Evolutionary conservation across 1,140 invertebrate genomes (phyloP), one percentile per base, ranked within the genome.

Genomic region (Cyrtorhinus lividipennis): DNA sequence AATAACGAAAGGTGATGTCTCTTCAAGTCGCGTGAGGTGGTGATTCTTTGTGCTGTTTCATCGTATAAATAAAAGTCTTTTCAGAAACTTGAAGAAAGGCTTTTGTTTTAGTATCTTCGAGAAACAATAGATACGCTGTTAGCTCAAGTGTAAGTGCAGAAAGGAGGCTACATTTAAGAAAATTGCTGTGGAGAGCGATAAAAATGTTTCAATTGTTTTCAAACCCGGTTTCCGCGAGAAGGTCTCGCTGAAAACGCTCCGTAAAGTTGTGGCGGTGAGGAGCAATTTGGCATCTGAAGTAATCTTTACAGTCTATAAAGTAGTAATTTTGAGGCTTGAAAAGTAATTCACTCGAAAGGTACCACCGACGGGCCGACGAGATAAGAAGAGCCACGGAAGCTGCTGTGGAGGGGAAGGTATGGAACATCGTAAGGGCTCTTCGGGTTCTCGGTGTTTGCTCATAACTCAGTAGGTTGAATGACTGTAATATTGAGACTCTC

Each of bases 321-420:
- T 38, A 38, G 30, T 38, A 38, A 38, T 38, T 38, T 56, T 56
- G 26, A 30, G 53, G 61, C 18, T 27, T 57, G 30, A 24, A n/a
- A n/a, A 24, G 23, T 30, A 57, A 56, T 63, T 63, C 38, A 57
- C 62, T 38, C 45, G 24, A 57, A 30, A 56, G 48, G 24, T 56
- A 25, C 45, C 45, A 27, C 24, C 1, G 53, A 22, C 12, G 26
- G 30, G 30, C 48, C 30, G 56, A 20, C 1, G 62, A 38, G 15
- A 38, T 38, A 38, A 38, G 30, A 38, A 38, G 30, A 38, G 62
- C 30, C 15, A n/a, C 5, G 24, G 56, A 24, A n/a, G 12, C 20
- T 15, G 25, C 58, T 61, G 30, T 38, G 45, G 30, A 61, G 30
- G 24, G 30, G 30, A 38, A 38, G 30, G 15, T 5, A 38, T 38